These are phyloP conservation scores for Phrynocephalus guinanensis DNA, from an alignment of 2,797 vertebrate species.

Conservation along the genomic window DNA sequence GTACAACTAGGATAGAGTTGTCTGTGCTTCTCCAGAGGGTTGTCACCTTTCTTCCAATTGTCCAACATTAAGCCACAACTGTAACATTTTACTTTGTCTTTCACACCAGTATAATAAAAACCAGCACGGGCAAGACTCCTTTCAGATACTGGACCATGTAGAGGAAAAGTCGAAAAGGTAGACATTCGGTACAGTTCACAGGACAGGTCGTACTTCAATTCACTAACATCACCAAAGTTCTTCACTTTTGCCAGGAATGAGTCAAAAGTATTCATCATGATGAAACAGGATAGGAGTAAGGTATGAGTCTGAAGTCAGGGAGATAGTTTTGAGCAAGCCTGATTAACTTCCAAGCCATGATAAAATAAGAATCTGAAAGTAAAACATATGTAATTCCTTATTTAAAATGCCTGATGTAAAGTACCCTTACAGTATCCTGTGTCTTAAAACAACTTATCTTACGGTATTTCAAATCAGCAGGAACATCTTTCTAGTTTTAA, in stretches of 20 bases:
- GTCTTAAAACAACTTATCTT: neutral
- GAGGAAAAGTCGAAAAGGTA: conserved; percentile 90
- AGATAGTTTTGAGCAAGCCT: conserved; percentile 85
- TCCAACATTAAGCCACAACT: conserved; percentile 89
- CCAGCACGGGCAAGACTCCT: conserved; percentile 94
- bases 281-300: conserved; percentile 54
- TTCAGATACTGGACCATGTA: conserved; percentile 83
- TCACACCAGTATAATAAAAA: conserved; percentile 93
- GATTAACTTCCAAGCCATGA: conserved; percentile 43
- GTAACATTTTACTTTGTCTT: conserved; percentile 94
- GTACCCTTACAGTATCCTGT: neutral
- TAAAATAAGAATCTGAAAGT: conserved; percentile 57
- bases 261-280: conserved; percentile 87
- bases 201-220: conserved; percentile 91
- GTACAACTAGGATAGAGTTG: conserved; percentile 89
- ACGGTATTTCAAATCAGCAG: neutral
- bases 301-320: conserved; percentile 84
- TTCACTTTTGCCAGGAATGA: conserved; percentile 82
- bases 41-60: conserved; percentile 94
- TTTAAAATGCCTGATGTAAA: neutral
- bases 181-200: conserved; percentile 95
- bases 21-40: conserved; percentile 90
- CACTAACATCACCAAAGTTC: conserved; percentile 80
- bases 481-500: neutral
- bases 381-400: conserved; percentile 43